Evolutionary conservation across 2,797 vertebrate species (phyloP).

Genomic region (Etheostoma perlongum): DNA sequence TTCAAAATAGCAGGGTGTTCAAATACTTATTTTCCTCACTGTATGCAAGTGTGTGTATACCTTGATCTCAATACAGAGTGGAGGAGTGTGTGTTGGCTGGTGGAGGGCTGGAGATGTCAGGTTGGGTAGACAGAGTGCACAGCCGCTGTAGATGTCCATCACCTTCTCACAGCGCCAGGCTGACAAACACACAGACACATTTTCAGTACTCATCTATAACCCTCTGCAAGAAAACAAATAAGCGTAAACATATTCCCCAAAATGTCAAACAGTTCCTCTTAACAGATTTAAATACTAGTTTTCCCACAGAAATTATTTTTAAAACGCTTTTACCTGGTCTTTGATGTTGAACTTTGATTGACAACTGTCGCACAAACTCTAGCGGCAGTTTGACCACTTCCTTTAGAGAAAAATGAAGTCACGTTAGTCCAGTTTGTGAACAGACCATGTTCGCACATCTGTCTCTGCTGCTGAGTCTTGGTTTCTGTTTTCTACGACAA

Average conservation of each 20-base stretch:
- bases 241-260: not conserved
- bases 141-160: constrained; percentile 96
- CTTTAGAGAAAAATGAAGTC: constrained; percentile 70
- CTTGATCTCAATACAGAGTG: constrained; percentile 98
- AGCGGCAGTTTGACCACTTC: constrained; percentile 96
- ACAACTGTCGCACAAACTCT: constrained; percentile 95
- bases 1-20: too few species aligned
- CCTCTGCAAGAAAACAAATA: not conserved
- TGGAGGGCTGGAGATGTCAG: constrained; percentile 90
- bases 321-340: constrained; percentile 88
- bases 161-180: constrained; percentile 96
- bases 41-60: constrained; percentile 55
- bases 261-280: not conserved
- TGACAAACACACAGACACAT: constrained; percentile 62
- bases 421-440: not conserved
- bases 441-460: not conserved
- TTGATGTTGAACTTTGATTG: constrained; percentile 94
- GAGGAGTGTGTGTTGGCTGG: constrained; percentile 87
- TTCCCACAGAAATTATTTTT: not conserved
- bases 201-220: not conserved
- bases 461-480: not conserved
- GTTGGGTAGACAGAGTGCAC: constrained; percentile 96
- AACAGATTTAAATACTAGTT: not conserved
- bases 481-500: not conserved
- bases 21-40: too few species aligned